Evolutionary conservation across 2,113 vertebrate species (phyloP), one percentile per base, ranked within the genome.

Genomic region (Atractosteus spatula): DNA sequence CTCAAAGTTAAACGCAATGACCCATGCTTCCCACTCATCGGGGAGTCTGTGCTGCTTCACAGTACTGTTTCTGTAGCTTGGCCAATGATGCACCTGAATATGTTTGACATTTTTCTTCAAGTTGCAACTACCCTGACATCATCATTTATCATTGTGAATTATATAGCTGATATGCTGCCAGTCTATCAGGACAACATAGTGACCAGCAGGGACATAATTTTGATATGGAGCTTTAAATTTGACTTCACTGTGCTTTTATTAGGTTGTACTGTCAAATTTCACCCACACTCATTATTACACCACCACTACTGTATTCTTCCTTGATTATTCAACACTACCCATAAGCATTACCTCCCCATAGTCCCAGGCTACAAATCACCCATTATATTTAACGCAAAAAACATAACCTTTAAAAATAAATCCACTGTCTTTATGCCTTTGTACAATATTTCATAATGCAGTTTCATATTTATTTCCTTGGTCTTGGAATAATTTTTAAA

Each of bases 91-190:
- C 62, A 65, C 29, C 41, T 41, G 7, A 65, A 65, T 65, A 17
- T 65, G 29, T 16, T 2, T 65, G 62, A 65, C 62, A 41, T 65
- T 65, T 65, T 65, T 65, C 62, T 65, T 41, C 41, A 65, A 65
- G 41, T 65, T 5, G 62, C 3, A 65, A 64, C 62, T 41, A 3
- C 8, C 3, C 41, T 65, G 62, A 16, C 17, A 7, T 65, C 1
- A 4, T 65, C n/a, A 65, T 41, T 65, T 8, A 8, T 65, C 41
- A 65, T 41, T 65, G 41, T 65, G 41, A 65, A 65, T 65, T 7
- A 65, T 65, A 41, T 65, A 65, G 62, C 41, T 41, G 6, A 29
- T 29, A 41, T 13, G 3, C 62, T 8, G 62, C 11, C 4, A 12
- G n/a, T 65, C 17, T 65, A 5, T 41, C 62, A 41, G n/a, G 7